phyloP scores from a whole-genome alignment of 1,140 invertebrate species.

The Trachymyrmex septentrionalis region DNA sequence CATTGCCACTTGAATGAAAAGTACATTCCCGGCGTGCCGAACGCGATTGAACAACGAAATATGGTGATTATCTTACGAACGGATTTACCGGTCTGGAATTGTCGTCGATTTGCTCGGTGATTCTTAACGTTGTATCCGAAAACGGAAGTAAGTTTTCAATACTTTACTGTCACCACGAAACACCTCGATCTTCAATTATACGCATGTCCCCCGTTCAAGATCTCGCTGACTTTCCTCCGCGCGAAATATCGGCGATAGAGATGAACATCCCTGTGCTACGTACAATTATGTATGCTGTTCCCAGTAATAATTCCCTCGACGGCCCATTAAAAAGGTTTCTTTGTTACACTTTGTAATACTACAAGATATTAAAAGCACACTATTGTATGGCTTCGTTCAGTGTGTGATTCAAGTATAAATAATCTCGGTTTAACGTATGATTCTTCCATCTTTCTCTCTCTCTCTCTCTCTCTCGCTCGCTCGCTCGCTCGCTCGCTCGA shows the following conservation, averaged over 20 bases:
- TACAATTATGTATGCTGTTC: neutral
- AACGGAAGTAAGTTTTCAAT: slow-evolving; percentile 57
- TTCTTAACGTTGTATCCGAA: slow-evolving; percentile 45
- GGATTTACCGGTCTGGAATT: slow-evolving; percentile 39
- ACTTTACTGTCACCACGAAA: neutral
- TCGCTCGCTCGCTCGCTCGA: neutral
- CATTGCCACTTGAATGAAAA: slow-evolving; percentile 65
- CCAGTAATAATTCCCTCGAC: neutral
- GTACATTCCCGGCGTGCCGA: slow-evolving; percentile 54
- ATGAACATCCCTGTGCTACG: neutral
- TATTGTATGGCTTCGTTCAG: neutral
- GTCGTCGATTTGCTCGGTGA: slow-evolving; percentile 45
- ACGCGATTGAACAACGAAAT: slow-evolving; percentile 60
- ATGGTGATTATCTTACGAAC: slow-evolving; percentile 31
- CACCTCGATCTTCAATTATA: neutral
- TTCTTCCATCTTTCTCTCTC: neutral
- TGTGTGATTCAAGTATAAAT: slow-evolving; percentile 20
- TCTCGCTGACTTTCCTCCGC: neutral
- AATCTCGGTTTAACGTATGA: slow-evolving; percentile 23
- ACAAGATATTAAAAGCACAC: slow-evolving; percentile 8
- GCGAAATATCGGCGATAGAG: neutral
- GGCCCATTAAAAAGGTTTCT: slow-evolving; percentile 5
- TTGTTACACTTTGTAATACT: neutral
- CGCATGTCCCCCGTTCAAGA: neutral
- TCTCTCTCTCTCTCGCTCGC: neutral